Evolutionary conservation across 2,888 invertebrate species (phyloP).

Genomic region (Sarcophaga rosellei): DNA sequence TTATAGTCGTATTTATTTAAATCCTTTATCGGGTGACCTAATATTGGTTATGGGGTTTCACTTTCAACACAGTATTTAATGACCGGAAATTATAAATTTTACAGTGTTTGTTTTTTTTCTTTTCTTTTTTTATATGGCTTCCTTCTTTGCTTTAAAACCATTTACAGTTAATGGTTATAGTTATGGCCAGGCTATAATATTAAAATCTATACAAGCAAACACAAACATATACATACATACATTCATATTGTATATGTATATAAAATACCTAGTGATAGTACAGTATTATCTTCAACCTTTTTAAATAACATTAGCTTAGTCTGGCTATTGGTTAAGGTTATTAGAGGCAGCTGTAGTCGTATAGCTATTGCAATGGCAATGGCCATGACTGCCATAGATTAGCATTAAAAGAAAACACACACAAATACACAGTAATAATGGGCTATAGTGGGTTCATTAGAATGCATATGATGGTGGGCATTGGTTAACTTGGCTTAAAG

Average conservation of each 20-base stretch:
- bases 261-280: no score
- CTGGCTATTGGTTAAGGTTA: neutral
- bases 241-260: no score
- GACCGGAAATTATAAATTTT: constrained; percentile 52
- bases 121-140: no score
- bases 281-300: neutral
- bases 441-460: no score
- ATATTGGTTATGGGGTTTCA: neutral
- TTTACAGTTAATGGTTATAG: neutral
- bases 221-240: no score
- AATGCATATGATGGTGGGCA: no score
- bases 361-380: neutral
- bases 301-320: neutral
- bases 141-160: neutral
- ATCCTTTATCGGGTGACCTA: neutral
- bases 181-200: neutral
- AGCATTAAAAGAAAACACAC: neutral
- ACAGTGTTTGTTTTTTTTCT: neutral
- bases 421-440: neutral
- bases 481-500: no score
- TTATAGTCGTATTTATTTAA: no score
- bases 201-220: neutral
- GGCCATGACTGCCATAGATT: neutral
- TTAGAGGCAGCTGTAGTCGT: neutral
- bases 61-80: constrained; percentile 25